Evolutionary conservation across 1,140 invertebrate species (phyloP).

Genomic region (silkworm (Bombyx mori)): ASM3026992v2 NC_085121.1:7155001-7155500

Average conservation of each 20-base stretch:
- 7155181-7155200: constrained; percentile 55
- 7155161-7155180: constrained; percentile 41
- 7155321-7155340: constrained; percentile 9
- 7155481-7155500: background rate
- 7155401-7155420: constrained; percentile 33
- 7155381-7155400: constrained; percentile 39
- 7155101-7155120: constrained; percentile 19
- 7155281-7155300: background rate
- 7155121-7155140: constrained; percentile 39
- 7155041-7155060: constrained; percentile 21
- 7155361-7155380: constrained; percentile 39
- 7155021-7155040: constrained; percentile 18
- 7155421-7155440: constrained; percentile 31
- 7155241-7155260: constrained; percentile 35
- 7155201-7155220: constrained; percentile 49
- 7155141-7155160: constrained; percentile 37
- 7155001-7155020: constrained; percentile 27
- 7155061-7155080: constrained; percentile 32
- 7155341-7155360: constrained; percentile 1
- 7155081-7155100: constrained; percentile 23
- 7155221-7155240: constrained; percentile 57
- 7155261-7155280: constrained; percentile 13
- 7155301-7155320: constrained; percentile 3
- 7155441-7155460: constrained; percentile 37
- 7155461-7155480: background rate